phyloP scores from a whole-genome alignment of 2,113 vertebrate species.

The Polyodon spathula region DNA sequence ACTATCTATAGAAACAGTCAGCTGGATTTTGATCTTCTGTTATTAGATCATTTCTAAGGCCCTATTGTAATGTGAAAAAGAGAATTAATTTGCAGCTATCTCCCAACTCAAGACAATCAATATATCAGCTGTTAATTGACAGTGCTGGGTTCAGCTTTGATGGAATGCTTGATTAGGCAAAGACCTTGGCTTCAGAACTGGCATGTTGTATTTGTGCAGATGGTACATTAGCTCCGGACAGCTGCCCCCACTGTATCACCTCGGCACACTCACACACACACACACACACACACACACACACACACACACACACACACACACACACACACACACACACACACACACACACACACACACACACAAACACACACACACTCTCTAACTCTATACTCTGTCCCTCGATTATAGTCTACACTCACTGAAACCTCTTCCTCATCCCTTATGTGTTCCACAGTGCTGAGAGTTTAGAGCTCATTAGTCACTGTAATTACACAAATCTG shows the following conservation, averaged over 20 bases:
- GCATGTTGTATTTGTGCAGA: slow-evolving; percentile 63
- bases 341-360: too few relatives aligned
- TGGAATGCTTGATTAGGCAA: slow-evolving; percentile 78
- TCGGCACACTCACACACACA: background rate
- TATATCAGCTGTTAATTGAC: slow-evolving; percentile 70
- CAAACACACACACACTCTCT: background rate
- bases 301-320: too few relatives aligned
- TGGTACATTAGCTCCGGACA: slow-evolving; percentile 68
- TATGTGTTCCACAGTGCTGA: background rate
- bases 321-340: too few relatives aligned
- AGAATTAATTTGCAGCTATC: slow-evolving; percentile 10
- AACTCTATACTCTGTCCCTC: background rate
- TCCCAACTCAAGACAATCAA: slow-evolving; percentile 26
- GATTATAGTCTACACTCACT: background rate
- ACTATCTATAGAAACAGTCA: too few relatives aligned
- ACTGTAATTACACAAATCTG: background rate
- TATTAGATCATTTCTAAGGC: too few relatives aligned
- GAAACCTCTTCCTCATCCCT: background rate
- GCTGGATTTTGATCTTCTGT: too few relatives aligned
- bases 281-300: background rate
- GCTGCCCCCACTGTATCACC: slow-evolving; percentile 38
- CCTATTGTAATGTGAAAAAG: slow-evolving; percentile 5
- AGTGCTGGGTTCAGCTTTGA: slow-evolving; percentile 64
- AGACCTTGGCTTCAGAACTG: slow-evolving; percentile 56
- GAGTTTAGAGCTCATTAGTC: background rate